These are phyloP conservation scores for Nothoprocta pentlandii DNA, from an alignment of 2,113 vertebrate species.

Conservation along the genomic window DNA sequence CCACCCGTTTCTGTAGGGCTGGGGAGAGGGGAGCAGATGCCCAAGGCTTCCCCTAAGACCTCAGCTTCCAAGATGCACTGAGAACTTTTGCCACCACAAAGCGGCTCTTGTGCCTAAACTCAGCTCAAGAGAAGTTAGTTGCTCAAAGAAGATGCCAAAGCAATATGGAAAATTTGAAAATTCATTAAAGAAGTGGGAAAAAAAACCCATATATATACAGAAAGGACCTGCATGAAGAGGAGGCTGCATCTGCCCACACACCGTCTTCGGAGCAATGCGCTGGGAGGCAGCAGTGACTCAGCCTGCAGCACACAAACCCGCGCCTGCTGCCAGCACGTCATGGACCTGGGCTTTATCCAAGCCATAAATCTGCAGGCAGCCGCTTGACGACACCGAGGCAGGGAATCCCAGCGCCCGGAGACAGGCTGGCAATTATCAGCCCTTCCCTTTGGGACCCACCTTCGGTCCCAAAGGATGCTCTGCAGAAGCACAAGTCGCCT, in stretches of 20 bases:
- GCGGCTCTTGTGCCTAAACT: neutral
- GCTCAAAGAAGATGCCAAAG: constrained; percentile 30
- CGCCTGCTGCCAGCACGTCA: neutral
- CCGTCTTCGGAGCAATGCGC: constrained; percentile 36
- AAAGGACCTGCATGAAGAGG: neutral
- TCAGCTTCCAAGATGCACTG: neutral
- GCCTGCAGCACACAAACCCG: constrained; percentile 29
- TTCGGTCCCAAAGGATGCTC: neutral
- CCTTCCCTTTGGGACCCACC: neutral
- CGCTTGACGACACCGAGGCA: neutral
- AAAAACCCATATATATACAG: too few species aligned
- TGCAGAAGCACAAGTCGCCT: neutral
- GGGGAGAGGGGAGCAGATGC: neutral
- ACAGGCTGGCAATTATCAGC: neutral
- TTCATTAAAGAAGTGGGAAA: neutral
- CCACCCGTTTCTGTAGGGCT: neutral
- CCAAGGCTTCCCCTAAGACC: neutral
- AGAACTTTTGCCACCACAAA: neutral
- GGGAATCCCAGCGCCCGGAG: constrained; percentile 14
- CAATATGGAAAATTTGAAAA: constrained; percentile 2
- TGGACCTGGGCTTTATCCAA: neutral
- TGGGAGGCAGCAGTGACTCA: constrained; percentile 56
- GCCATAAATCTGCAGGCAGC: neutral
- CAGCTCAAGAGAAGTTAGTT: neutral
- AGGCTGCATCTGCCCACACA: constrained; percentile 58